Base-by-base conservation (phyloP, 2,888 invertebrate species). In the Bellardia bayeri region DNA sequence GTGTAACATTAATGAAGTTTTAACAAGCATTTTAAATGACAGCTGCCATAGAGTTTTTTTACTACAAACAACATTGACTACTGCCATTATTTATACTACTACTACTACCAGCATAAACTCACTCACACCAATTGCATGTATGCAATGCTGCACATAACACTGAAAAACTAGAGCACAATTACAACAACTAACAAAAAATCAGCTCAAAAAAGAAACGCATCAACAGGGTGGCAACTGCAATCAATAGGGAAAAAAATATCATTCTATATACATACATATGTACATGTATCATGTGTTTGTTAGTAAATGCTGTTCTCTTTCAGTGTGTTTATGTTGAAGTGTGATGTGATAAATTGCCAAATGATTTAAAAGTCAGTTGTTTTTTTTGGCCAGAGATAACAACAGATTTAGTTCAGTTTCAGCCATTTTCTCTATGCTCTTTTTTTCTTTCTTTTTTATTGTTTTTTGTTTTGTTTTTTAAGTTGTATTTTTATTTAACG, bases 1-100 rank as follows among this genome's bases (percentile, higher is more conserved):
- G n/a, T 81, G 56, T 64, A 87, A 69, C 68, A 85, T 74, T 87
- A 87, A 87, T 87, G 85, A 87, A 87, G 85, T 87, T 85, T 87
- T 87, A 87, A 87, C 87, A 82, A 85, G 85, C 85, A 82, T 87
- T 87, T 87, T 75, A 85, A 87, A 85, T 85, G 85, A 79, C 87
- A 87, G 87, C 87, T 87, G 85, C 82, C 82, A 82, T 66, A 74
- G 78, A 75, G 78, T 69, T 68, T 84, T 23, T 84, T 72, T 79
- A 49, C 40, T 11, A n/a, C 37, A n/a, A 45, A 45, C 30, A 83
- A 58, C 79, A 72, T 79, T 61, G 76, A 82, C 68, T 75, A 16
- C 58, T 69, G 40, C 37, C 71, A 79, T 49, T 64, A 78, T 45
- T 45, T 45, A 11, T 13, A 45, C 33, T 51, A 42, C 45, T 49